Evolutionary conservation across 2,888 invertebrate genomes (phyloP), one percentile per base, ranked within the genome.

Genomic region (Dorcus parallelipipedus): DNA sequence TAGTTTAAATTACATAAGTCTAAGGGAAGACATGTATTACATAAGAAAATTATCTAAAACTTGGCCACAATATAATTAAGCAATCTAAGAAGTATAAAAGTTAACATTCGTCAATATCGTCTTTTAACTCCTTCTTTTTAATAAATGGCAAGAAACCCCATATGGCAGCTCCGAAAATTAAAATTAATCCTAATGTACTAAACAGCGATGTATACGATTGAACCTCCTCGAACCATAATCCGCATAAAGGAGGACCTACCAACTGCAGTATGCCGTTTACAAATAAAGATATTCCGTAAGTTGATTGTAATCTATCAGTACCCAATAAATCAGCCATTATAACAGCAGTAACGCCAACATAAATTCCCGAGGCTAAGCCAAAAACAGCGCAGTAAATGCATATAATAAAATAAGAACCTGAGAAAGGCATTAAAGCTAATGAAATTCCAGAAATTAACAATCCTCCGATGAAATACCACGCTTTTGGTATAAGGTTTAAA

Each of bases 321-420:
- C 93, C 93, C 5, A 93, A 73, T 87, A 93, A 87, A 71, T 93
- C 93, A 0, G 92, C 91, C 90, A 93, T 91, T 3, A 93, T 91
- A 41, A 93, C 86, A 0, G 93, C 92, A 0, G 92, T 92, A 9
- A 93, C 88, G 3, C 93, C 93, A 0, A 92, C 91, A 73, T 93
- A 93, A 2, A 89, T 84, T 8, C 93, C 93, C 0, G 93, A 92
- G 2, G 92, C 89, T 10, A 93, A 78, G 2, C 93, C 93, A 70
- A 93, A 93, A 1, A 89, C 71, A 0, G 87, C 86, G 75, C 92
- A 93, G 71, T 87, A 88, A 33, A 83, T 80, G 51, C 88, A 84
- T 1, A 91, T 82, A 49, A 83, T 80, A 0, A 78, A 73, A 73
- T 90, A 93, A 41, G 82, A 82, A 0, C 78, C 73, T n/a, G 87